A percentile compares a stretch with the other conserved stretches of the same genome.
These are phyloP conservation scores for Mesocentrotus franciscanus DNA, from an alignment of 53 echinoderm and acorn worm genomes.

Conservation along the genomic window DNA sequence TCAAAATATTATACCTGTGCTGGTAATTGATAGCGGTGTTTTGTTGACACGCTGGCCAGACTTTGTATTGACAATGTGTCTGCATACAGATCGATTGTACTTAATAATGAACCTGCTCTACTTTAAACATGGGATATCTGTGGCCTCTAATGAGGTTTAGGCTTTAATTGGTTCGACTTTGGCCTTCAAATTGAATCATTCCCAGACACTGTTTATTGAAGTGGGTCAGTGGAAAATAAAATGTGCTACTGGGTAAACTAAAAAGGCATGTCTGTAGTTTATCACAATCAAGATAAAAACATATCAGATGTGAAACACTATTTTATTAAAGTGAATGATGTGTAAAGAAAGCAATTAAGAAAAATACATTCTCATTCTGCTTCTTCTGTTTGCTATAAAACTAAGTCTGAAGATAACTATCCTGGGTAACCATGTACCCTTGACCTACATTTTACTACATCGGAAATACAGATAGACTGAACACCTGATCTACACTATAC, in stretches of 20 bases:
- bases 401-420: neutral
- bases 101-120: constrained; percentile 35
- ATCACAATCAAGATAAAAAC: neutral
- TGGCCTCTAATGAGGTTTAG: neutral
- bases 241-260: neutral
- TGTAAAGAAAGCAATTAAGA: neutral
- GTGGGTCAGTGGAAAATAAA: neutral
- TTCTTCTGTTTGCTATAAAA: neutral
- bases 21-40: constrained; percentile 45
- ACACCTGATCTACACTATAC: neutral
- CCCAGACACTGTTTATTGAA: neutral
- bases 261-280: neutral
- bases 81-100: constrained; percentile 52
- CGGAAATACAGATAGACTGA: neutral
- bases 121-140: neutral
- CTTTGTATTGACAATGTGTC: constrained; percentile 51
- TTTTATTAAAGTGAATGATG: neutral
- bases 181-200: constrained; percentile 6
- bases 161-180: neutral
- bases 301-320: neutral
- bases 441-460: neutral
- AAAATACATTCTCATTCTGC: neutral
- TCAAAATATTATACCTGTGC: constrained; percentile 14
- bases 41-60: constrained; percentile 59
- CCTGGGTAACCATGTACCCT: neutral